Conservation (phyloP, 2,888 invertebrate species). For the Parnassius orleans region DNA sequence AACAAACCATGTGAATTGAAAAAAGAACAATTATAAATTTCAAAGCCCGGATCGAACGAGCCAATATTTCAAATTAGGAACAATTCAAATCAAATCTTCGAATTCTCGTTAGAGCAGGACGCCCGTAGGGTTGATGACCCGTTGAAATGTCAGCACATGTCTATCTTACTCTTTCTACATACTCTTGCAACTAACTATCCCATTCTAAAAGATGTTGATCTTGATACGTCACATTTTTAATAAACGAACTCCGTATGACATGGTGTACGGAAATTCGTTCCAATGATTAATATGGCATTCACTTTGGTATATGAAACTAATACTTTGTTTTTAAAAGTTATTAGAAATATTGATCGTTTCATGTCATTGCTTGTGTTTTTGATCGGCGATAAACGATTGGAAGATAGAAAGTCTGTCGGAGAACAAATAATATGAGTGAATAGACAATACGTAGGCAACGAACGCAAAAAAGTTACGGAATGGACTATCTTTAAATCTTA, state of each 20-base stretch:
- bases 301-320: constrained; percentile 69
- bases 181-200: constrained; percentile 52
- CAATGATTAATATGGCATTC: constrained; percentile 78
- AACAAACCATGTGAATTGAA: constrained; percentile 61
- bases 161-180: constrained; percentile 58
- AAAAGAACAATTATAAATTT: constrained; percentile 49
- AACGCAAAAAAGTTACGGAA: constrained; percentile 49
- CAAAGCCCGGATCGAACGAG: constrained; percentile 56
- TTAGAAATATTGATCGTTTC: constrained; percentile 81
- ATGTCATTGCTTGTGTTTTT: constrained; percentile 76
- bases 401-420: constrained; percentile 72
- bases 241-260: constrained; percentile 80
- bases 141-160: constrained; percentile 76
- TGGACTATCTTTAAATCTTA: constrained; percentile 48
- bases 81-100: constrained; percentile 79
- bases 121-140: constrained; percentile 79
- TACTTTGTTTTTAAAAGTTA: constrained; percentile 78
- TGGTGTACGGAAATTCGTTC: constrained; percentile 78
- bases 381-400: constrained; percentile 73
- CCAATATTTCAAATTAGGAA: constrained; percentile 78
- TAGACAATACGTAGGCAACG: constrained; percentile 57
- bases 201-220: constrained; percentile 77
- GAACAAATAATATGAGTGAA: constrained; percentile 62
- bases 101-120: constrained; percentile 80
- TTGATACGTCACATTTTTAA: constrained; percentile 82